Base-by-base conservation (phyloP, 1,140 invertebrate species). In the Papilio dardanus region DNA sequence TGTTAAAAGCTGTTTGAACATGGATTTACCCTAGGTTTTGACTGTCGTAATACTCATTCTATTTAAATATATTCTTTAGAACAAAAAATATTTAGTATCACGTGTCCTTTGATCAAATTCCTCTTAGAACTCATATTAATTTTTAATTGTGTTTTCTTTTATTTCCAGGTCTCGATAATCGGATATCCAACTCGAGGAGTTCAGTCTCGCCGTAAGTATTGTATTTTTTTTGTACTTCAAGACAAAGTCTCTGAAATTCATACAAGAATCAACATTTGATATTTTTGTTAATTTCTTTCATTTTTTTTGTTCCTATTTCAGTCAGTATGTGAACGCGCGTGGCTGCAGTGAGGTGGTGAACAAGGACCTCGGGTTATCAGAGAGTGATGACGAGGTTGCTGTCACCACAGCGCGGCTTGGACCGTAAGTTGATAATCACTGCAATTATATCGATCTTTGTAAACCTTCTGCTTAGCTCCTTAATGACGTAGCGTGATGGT, bases 131-230 rank as follows among this genome's bases (percentile, higher is more conserved):
- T n/a, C n/a, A n/a, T n/a, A n/a, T n/a, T 40, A 40, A 10, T 40
- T 3, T 3, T 33, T 33, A n/a, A n/a, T 37, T 50, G 54, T 2
- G 28, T 68, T 82, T 84, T 81, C 77, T 82, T 78, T 71, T 85
- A 78, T 81, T 88, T 87, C 14, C 89, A 92, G 90, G 87, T 85
- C 78, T 92, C 37, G 89, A 91, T 81, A 91, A 89, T 77, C 89
- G 89, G 87, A 89, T 92, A 92, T 85, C 90, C 71, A 89, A 88
- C 76, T 88, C 90, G 35, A 86, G 90, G 77, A 89, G 83, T 86
- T 91, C 90, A 40, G 86, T 86, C 6, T 92, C 90, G 30, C 89
- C 88, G 90, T 92, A 78, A 92, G 89, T 91, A 82, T 66, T 68
- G 4, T 67, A 62, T 74, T 24, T 54, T 21, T 21, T n/a, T 46